Evolutionary conservation across 2,113 vertebrate species (phyloP), one percentile per base, ranked within the genome.

Genomic region (Hemichromis elongatus): DNA sequence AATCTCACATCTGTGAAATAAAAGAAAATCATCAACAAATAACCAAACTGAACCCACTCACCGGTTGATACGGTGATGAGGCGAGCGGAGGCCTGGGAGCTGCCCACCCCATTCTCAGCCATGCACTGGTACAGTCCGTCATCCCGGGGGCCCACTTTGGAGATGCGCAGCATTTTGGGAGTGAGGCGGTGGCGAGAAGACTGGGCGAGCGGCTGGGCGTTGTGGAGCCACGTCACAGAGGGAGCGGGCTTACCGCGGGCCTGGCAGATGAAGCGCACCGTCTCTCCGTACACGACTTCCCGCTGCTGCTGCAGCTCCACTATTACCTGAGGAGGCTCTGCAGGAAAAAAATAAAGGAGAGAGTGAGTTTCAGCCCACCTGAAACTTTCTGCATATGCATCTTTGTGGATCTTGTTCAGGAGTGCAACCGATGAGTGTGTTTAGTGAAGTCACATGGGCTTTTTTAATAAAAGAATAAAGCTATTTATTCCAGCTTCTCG

Each of bases 41-140:
- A 0, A 26, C 4, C 4, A 55, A 47, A 19, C 11, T 10, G 4
- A 12, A 28, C 3, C 4, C n/a, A 79, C 96, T 89, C 81, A 99
- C 98, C 97, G 0, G 97, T 94, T 9, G 94, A 94, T 14, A 96
- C 50, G 0, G 97, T 97, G 89, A 97, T 95, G 59, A 99, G 97
- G 10, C 96, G 97, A 55, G 97, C 94, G 12, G 98, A 97, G 2
- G 97, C 98, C 57, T 99, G 98, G 0, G 98, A 97, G 0, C 98
- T 99, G 21, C 98, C 98, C 1, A 99, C 97, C 18, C 96, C 97
- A 0, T 99, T 99, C 94, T 99, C 98, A 0, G 97, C 98, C 97
- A 99, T 97, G 94, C 98, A 99, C 92, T 99, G 98, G 95, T 99
- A 99, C 68, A 99, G 96, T 2, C 98, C 98, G 0, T 98, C 97